Percentiles rank a stretch among this genome's conserved stretches.
Evolutionary conservation across 1,140 invertebrate genomes (phyloP).

Genomic region (Eriosoma lanigerum): DNA sequence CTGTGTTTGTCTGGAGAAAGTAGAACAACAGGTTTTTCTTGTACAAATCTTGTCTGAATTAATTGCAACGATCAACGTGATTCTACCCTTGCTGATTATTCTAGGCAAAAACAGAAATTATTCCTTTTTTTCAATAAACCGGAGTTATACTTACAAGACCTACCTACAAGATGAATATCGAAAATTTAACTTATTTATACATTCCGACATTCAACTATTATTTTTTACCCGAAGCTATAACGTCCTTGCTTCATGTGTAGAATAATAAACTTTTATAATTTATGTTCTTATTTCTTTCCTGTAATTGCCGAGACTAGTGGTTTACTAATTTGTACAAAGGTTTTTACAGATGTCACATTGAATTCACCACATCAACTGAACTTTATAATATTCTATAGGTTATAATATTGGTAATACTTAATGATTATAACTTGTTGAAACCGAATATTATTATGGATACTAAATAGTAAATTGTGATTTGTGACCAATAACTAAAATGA

Average conservation of each 20-base stretch:
- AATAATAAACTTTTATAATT: conserved; percentile 23
- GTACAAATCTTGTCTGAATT: conserved; percentile 48
- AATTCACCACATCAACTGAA: too few relatives aligned
- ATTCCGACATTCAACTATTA: background rate
- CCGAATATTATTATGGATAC: too few relatives aligned
- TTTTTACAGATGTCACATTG: background rate
- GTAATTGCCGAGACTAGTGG: background rate
- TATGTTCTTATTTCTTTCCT: background rate
- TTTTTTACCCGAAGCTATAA: background rate
- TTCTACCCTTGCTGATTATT: conserved; percentile 20
- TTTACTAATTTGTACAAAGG: background rate
- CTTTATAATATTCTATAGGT: too few relatives aligned
- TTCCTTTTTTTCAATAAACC: conserved; percentile 22
- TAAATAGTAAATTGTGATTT: too few relatives aligned
- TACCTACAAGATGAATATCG: background rate
- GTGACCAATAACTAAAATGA: too few relatives aligned
- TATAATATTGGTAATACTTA: too few relatives aligned
- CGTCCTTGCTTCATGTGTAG: background rate
- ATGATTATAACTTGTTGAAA: too few relatives aligned
- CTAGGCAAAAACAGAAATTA: background rate
- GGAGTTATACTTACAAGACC: background rate
- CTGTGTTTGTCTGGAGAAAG: conserved; percentile 32
- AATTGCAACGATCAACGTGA: conserved; percentile 37
- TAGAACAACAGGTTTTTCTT: conserved; percentile 42
- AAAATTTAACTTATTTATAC: background rate